Percentiles rank a stretch among this genome's conserved stretches.
Conservation (phyloP, 2,113 vertebrate species). For the Globicephala melas region DNA sequence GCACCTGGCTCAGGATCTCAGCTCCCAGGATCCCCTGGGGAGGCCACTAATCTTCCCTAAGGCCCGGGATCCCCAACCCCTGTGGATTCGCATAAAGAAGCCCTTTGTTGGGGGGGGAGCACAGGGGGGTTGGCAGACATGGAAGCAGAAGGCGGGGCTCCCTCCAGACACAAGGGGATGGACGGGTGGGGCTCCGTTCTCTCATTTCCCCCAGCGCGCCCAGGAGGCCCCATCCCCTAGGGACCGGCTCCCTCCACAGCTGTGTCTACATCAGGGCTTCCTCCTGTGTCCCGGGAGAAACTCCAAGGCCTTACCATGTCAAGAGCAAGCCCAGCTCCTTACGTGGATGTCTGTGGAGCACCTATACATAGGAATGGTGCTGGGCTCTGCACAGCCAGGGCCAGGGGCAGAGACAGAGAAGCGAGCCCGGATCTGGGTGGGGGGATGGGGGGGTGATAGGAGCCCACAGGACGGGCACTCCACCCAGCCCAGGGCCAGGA, state of each 20-base stretch:
- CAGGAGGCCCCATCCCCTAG: not conserved
- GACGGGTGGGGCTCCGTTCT: not conserved
- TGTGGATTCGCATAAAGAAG: not conserved
- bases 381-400: not conserved
- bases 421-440: fast-evolving
- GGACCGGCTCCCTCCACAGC: not conserved
- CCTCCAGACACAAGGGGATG: not conserved
- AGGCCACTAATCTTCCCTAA: not conserved
- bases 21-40: not conserved
- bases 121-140: not conserved
- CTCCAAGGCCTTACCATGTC: fast-evolving
- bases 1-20: not conserved
- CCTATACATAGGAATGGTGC: fast-evolving
- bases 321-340: not conserved
- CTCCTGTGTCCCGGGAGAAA: not conserved
- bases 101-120: not conserved
- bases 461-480: not conserved
- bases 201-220: too few species aligned
- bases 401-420: not conserved
- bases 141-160: not conserved
- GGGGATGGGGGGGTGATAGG: fast-evolving
- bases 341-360: not conserved
- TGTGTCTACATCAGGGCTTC: fast-evolving
- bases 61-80: not conserved
- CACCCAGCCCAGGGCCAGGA: not conserved